Evolutionary conservation across 1,140 invertebrate species (phyloP).

Genomic region (Procambarus clarkii): DNA sequence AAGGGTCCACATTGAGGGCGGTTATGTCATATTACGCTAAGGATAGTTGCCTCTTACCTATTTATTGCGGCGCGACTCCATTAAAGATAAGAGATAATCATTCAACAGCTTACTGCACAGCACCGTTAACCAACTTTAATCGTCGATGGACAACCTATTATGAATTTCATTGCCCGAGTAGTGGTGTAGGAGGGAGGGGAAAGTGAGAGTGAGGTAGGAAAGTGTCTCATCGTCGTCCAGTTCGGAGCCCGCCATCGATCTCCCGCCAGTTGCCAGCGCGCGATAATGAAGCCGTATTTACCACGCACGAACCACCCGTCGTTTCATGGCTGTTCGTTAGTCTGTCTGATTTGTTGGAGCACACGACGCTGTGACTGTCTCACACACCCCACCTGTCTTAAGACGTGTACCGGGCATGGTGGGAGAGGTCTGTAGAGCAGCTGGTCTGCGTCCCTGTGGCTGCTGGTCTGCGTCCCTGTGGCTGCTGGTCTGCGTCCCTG

Average conservation of each 20-base stretch:
- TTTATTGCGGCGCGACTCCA: not conserved
- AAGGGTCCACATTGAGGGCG: too few species aligned
- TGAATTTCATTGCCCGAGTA: conserved; percentile 29
- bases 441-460: too few species aligned
- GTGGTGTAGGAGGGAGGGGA: not conserved
- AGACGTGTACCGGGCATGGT: too few species aligned
- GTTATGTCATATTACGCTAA: too few species aligned
- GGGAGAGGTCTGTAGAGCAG: too few species aligned
- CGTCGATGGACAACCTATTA: conserved; percentile 19
- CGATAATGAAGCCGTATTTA: not conserved
- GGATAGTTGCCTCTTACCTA: too few species aligned
- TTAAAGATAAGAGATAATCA: not conserved
- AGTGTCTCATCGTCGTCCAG: not conserved
- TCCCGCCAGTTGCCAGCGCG: not conserved
- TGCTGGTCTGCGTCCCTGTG: too few species aligned
- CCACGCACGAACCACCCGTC: not conserved
- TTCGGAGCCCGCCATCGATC: not conserved
- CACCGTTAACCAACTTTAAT: not conserved
- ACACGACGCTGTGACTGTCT: too few species aligned
- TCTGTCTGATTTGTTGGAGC: too few species aligned
- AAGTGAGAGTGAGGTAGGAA: not conserved
- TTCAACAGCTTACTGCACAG: not conserved
- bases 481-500: too few species aligned
- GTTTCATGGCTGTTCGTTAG: not conserved
- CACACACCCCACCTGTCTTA: too few species aligned